Evolutionary conservation across 2,888 invertebrate species (phyloP), one percentile per base, ranked within the genome.

Genomic region (Caenorhabditis zanzibari): DNA sequence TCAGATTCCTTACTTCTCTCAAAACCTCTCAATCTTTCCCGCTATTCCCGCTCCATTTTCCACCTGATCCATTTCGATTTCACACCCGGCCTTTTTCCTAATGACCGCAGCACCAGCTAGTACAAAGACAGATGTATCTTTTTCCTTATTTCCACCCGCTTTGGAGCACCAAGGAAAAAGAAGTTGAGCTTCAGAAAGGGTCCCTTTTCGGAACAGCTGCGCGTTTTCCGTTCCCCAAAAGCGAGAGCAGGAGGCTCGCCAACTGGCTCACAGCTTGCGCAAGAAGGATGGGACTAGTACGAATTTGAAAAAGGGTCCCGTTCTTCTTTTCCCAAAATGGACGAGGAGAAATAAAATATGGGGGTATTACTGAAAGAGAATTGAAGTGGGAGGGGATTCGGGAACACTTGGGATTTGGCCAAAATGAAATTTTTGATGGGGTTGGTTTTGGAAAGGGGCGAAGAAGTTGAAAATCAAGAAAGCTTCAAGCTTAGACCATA

Each of bases 201-300:
- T 24, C n/a, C 28, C 26, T 26, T 26, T 54, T 26, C 14, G 24
- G 63, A 63, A 63, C 63, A 63, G 63, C 63, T 63, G 63, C 63
- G 22, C 59, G 35, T 59, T 59, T 59, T 44, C 59, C 47, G 47
- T 47, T 47, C 19, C 38, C 38, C 6, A 38, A 32, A 7, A 32
- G 32, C 32, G 24, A 38, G 38, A 38, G 38, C 16, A 1, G 28
- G 6, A 2, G 24, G 63, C 24, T 26, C 44, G 63, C 63, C 63
- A 63, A 16, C 24, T 63, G 63, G 63, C 63, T 63, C 63, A 63
- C 63, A 63, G 63, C 63, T 63, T 63, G 63, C 63, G 63, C 63
- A 63, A 63, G 19, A 38, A 59, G 38, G 9, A 63, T 9, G 44
- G 44, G 12, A 24, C 44, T 63, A 63, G 63, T 63, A 63, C 44